A percentile compares a stretch with the other conserved stretches of the same genome.
These are phyloP conservation scores for Phymastichus coffea DNA, from an alignment of 1,140 invertebrate species.

Conservation along the genomic window DNA sequence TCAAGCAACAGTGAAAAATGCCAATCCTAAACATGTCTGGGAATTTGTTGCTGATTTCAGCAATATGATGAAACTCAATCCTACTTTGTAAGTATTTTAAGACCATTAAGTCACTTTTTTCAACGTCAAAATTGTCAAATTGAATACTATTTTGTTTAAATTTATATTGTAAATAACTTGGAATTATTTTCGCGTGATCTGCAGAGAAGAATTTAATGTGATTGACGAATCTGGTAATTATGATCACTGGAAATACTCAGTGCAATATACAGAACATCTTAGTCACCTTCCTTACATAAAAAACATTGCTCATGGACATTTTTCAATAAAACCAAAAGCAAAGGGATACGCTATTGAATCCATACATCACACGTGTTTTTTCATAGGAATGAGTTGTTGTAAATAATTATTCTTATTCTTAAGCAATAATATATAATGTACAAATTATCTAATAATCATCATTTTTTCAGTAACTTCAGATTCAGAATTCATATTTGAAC, in stretches of 20 bases:
- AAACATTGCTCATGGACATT: conserved; percentile 62
- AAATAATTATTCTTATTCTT: conserved; percentile 44
- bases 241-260: conserved; percentile 70
- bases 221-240: conserved; percentile 65
- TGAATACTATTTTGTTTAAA: background rate
- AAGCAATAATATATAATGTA: background rate
- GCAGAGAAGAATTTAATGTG: conserved; percentile 64
- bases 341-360: conserved; percentile 61
- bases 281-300: conserved; percentile 64
- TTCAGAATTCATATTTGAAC: conserved; percentile 61
- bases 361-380: conserved; percentile 65
- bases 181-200: conserved; percentile 20
- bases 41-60: conserved; percentile 74
- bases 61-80: conserved; percentile 70
- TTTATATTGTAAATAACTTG: background rate
- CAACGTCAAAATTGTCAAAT: no score
- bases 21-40: conserved; percentile 65
- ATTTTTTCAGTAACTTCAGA: conserved; percentile 59
- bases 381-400: conserved; percentile 62
- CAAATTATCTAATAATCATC: conserved; percentile 16
- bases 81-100: conserved; percentile 69
- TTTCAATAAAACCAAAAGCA: conserved; percentile 57
- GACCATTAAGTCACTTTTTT: no score
- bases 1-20: conserved; percentile 54
- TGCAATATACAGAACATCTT: conserved; percentile 65